phyloP scores from a whole-genome alignment of 2,113 vertebrate genomes.

The Genyomyrus donnyi region DNA sequence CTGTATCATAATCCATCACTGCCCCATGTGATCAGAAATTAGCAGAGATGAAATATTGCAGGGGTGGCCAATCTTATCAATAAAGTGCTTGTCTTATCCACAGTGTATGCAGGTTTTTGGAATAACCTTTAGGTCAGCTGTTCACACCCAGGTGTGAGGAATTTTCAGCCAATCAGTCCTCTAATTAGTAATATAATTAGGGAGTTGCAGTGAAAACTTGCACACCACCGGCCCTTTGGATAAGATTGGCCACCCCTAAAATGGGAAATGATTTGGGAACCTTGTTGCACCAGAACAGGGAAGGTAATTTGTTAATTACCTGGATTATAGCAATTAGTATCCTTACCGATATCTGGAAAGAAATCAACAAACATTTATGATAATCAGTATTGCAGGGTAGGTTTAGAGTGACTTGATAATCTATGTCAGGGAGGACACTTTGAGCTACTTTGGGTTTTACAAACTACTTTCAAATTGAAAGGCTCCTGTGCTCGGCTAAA shows the following conservation, averaged over 20 bases:
- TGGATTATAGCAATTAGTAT: not conserved
- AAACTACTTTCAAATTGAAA: not conserved
- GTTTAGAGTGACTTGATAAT: not conserved
- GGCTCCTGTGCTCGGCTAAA: not conserved
- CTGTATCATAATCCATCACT: not conserved
- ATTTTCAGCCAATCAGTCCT: not conserved
- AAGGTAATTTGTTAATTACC: not conserved
- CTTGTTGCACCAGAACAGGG: not conserved
- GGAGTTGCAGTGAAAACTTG: not conserved
- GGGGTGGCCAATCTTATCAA: not conserved
- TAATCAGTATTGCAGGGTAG: not conserved
- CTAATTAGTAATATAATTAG: not conserved
- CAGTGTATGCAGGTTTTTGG: not conserved
- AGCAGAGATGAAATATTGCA: not conserved
- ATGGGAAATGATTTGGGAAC: not conserved
- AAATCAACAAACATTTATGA: not conserved
- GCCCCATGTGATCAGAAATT: not conserved
- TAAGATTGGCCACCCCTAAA: not conserved
- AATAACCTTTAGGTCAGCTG: not conserved
- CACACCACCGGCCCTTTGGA: not conserved
- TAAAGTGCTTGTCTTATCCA: not conserved
- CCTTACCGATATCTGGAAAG: not conserved
- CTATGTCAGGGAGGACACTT: not conserved
- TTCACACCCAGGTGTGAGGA: not conserved
- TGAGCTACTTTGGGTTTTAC: not conserved